A percentile compares a stretch with the other conserved stretches of the same genome.
These are phyloP conservation scores for Ardeotis arabs DNA, from an alignment of 2,113 vertebrate species.

Conservation along the genomic window DNA sequence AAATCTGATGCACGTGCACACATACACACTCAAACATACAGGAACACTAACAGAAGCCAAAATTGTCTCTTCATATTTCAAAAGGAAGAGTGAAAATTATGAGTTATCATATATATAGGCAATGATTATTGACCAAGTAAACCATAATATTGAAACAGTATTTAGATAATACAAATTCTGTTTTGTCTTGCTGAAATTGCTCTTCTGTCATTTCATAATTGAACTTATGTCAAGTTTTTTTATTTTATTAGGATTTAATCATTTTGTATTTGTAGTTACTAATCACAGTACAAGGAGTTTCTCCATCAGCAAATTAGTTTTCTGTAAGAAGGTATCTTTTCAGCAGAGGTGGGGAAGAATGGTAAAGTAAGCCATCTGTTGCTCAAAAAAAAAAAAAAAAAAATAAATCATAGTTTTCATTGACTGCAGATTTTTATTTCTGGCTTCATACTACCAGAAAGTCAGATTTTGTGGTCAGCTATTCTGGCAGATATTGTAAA, in stretches of 20 bases:
- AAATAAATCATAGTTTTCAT: background rate
- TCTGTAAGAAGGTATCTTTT: background rate
- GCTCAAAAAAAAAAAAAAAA: background rate
- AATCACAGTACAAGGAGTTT: background rate
- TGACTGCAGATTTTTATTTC: background rate
- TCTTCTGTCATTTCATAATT: background rate
- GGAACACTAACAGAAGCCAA: too few relatives aligned
- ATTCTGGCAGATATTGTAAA: background rate
- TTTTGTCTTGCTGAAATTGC: background rate
- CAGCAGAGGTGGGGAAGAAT: background rate
- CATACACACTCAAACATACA: too few relatives aligned
- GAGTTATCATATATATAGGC: too few relatives aligned
- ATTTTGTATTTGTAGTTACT: background rate
- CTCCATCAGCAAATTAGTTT: background rate
- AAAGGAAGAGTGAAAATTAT: too few relatives aligned
- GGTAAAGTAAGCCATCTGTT: background rate
- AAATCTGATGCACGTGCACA: too few relatives aligned
- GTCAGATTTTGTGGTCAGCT: fast-evolving
- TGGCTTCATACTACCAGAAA: background rate
- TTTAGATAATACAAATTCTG: background rate
- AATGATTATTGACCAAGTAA: too few relatives aligned
- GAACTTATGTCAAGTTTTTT: background rate
- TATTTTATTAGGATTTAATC: background rate
- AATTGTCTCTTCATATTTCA: too few relatives aligned
- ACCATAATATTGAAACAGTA: background rate